A percentile compares a stretch with the other conserved stretches of the same genome.
Evolutionary conservation across 2,113 vertebrate genomes (phyloP).

Genomic region (Cryptoleucopteryx plumbea): DNA sequence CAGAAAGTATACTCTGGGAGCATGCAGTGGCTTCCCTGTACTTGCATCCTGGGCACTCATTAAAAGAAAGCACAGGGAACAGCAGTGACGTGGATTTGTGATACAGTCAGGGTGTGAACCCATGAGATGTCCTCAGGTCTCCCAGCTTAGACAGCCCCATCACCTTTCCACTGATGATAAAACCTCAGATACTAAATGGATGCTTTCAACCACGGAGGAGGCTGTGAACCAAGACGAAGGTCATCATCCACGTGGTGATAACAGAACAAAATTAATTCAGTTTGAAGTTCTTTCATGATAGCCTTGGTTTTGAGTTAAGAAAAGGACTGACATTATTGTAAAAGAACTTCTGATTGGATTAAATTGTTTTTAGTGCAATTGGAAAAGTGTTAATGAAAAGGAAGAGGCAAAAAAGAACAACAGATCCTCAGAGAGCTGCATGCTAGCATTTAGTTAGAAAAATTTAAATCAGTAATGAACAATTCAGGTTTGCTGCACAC

Average conservation of each 20-base stretch:
- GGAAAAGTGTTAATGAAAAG: background rate
- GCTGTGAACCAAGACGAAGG: background rate
- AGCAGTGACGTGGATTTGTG: background rate
- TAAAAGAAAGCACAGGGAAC: background rate
- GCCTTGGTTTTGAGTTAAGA: background rate
- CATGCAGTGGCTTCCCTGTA: background rate
- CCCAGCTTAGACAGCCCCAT: background rate
- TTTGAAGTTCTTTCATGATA: background rate
- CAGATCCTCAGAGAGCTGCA: background rate
- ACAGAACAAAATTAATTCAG: background rate
- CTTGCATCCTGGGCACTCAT: background rate
- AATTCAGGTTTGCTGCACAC: background rate
- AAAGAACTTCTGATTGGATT: background rate
- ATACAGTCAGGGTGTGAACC: background rate
- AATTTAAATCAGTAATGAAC: conserved; percentile 38
- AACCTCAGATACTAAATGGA: background rate
- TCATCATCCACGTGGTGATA: background rate
- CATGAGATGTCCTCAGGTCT: background rate
- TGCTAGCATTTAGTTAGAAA: background rate
- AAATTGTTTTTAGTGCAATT: background rate
- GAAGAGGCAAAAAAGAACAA: conserved; percentile 8
- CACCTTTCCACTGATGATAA: background rate
- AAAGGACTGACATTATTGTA: background rate
- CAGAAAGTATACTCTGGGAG: background rate
- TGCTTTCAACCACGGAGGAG: background rate